Evolutionary conservation across 2,797 vertebrate genomes (phyloP).

Genomic region (Echeneis naucrates): DNA sequence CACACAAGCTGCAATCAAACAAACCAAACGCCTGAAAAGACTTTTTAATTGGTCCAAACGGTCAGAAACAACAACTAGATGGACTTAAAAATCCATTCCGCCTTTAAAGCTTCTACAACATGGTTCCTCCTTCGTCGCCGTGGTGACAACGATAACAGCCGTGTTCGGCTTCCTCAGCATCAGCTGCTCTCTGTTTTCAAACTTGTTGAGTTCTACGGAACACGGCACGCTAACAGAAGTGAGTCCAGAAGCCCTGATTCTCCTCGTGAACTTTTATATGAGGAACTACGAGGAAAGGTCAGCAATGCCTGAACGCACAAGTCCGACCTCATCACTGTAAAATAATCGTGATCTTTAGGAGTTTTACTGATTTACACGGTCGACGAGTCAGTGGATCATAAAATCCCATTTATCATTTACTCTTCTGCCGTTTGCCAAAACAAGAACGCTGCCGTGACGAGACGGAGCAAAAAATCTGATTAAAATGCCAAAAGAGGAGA

Average conservation of each 20-base stretch:
- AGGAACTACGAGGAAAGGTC: not conserved
- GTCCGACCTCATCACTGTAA: not conserved
- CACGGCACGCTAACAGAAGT: no score
- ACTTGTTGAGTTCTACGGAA: no score
- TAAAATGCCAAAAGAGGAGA: constrained; percentile 29
- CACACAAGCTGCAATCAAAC: not conserved
- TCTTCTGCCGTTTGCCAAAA: not conserved
- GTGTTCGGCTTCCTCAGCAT: no score
- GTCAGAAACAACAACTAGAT: not conserved
- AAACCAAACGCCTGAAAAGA: not conserved
- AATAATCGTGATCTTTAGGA: not conserved
- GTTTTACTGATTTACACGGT: not conserved
- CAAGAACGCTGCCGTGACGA: not conserved
- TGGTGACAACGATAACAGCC: no score
- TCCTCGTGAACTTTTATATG: not conserved
- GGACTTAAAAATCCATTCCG: no score
- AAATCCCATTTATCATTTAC: not conserved
- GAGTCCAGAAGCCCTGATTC: not conserved
- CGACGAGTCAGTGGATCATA: not conserved
- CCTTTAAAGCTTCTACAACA: no score
- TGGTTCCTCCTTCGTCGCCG: no score
- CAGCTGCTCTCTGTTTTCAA: no score
- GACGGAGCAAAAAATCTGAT: constrained; percentile 20
- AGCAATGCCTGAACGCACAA: not conserved
- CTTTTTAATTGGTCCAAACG: not conserved